A percentile compares a stretch with the other conserved stretches of the same genome.
These are phyloP conservation scores for Mus pahari DNA, from an alignment of 2,113 vertebrate genomes.

Conservation along the genomic window DNA sequence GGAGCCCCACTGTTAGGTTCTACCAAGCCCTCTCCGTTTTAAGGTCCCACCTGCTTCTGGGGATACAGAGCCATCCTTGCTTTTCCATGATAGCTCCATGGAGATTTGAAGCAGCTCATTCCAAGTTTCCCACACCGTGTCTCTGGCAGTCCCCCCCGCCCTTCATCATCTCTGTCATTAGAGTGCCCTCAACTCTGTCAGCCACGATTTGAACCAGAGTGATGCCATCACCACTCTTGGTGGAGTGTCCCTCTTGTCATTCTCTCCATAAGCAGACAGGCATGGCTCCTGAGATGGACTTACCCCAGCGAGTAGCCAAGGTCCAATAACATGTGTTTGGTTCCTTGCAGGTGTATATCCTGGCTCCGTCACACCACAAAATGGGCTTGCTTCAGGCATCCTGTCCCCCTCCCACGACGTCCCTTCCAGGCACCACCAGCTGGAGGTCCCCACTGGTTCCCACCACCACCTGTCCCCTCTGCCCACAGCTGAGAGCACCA, in stretches of 20 bases:
- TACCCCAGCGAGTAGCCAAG: constrained; percentile 49
- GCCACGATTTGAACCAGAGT: neutral
- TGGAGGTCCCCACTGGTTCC: constrained; percentile 91
- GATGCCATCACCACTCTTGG: neutral
- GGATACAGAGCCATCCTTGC: neutral
- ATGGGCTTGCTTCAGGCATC: constrained; percentile 87
- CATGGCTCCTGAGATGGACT: neutral
- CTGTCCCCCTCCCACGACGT: constrained; percentile 88
- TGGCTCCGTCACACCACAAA: constrained; percentile 89
- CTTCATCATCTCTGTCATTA: neutral
- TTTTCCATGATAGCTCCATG: neutral
- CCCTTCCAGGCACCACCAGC: constrained; percentile 88
- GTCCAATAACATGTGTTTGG: constrained; percentile 86
- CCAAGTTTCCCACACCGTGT: too few relatives aligned
- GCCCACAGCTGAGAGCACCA: constrained; percentile 87
- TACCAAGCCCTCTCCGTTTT: neutral
- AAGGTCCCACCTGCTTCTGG: neutral
- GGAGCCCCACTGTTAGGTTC: neutral
- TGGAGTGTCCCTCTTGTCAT: neutral
- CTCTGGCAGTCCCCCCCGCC: neutral
- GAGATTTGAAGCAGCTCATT: neutral
- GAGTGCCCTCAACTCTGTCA: neutral
- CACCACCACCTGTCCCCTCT: constrained; percentile 92
- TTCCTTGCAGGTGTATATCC: constrained; percentile 92
- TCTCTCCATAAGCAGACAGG: neutral